phyloP scores from a whole-genome alignment of 2,113 vertebrate genomes.

The Stigmatopora nigra region DNA sequence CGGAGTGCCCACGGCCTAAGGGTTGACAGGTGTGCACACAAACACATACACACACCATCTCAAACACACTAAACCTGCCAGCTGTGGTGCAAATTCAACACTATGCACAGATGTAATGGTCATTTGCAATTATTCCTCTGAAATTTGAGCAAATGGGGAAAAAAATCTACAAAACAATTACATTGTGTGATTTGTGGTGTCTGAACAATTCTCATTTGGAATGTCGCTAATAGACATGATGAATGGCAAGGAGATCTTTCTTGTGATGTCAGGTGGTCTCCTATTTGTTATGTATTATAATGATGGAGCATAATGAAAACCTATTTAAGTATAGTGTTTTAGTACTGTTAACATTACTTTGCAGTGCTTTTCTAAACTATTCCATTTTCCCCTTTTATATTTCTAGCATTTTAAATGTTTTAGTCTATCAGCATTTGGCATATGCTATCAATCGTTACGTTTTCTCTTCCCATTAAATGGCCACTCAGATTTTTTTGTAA shows the following conservation, averaged over 20 bases:
- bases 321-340: not conserved
- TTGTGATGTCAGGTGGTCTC: not conserved
- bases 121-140: slow-evolving; percentile 34
- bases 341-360: not conserved
- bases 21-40: slow-evolving; percentile 54
- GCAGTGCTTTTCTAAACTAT: not conserved
- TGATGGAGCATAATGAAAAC: not conserved
- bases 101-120: slow-evolving; percentile 26
- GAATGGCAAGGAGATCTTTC: not conserved
- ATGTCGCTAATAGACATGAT: not conserved
- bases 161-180: slow-evolving; percentile 9
- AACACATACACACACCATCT: slow-evolving; percentile 6
- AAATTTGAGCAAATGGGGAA: slow-evolving; percentile 12
- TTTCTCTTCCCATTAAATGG: not conserved
- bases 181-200: slow-evolving; percentile 1
- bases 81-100: slow-evolving; percentile 39
- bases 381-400: not conserved
- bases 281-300: not conserved
- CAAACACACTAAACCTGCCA: slow-evolving; percentile 44
- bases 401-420: not conserved
- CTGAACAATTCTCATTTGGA: not conserved
- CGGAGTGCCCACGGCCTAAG: slow-evolving; percentile 70
- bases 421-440: not conserved
- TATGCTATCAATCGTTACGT: not conserved
- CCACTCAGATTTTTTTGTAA: not conserved